Conservation (phyloP, 2,113 vertebrate genomes). For the Manacus vitellinus region DNA sequence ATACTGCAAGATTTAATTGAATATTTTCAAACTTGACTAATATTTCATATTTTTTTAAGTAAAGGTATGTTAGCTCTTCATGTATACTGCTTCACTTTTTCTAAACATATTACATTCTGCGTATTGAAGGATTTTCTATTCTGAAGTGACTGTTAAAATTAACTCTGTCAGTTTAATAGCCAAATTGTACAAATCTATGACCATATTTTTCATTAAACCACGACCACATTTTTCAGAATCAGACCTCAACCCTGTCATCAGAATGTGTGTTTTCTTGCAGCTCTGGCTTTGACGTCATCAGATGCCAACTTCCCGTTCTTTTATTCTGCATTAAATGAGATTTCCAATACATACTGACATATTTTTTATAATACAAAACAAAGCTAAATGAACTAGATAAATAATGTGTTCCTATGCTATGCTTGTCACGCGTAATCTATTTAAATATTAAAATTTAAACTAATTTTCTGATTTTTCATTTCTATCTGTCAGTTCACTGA, state of each 20-base stretch:
- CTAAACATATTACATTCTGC: not conserved
- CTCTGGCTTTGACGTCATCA: not conserved
- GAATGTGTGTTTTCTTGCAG: not conserved
- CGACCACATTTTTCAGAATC: not conserved
- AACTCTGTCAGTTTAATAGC: not conserved
- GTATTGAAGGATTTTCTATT: not conserved
- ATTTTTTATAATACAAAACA: not conserved
- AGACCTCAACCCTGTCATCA: not conserved
- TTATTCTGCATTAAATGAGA: not conserved
- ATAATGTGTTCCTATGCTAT: not conserved
- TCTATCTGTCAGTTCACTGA: not conserved
- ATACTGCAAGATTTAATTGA: not conserved
- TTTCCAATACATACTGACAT: not conserved
- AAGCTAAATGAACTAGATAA: not conserved
- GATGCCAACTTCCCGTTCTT: not conserved
- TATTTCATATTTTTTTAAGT: not conserved
- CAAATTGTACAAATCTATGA: not conserved
- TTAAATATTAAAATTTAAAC: not conserved
- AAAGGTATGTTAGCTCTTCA: not conserved
- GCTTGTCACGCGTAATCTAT: not conserved
- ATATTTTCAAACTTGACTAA: not conserved
- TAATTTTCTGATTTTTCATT: conserved; percentile 21
- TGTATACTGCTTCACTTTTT: not conserved
- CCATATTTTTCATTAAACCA: not conserved
- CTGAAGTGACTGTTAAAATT: not conserved